Evolutionary conservation across 1,140 invertebrate species (phyloP), one percentile per base, ranked within the genome.

Genomic region (Cherax quadricarinatus): DNA sequence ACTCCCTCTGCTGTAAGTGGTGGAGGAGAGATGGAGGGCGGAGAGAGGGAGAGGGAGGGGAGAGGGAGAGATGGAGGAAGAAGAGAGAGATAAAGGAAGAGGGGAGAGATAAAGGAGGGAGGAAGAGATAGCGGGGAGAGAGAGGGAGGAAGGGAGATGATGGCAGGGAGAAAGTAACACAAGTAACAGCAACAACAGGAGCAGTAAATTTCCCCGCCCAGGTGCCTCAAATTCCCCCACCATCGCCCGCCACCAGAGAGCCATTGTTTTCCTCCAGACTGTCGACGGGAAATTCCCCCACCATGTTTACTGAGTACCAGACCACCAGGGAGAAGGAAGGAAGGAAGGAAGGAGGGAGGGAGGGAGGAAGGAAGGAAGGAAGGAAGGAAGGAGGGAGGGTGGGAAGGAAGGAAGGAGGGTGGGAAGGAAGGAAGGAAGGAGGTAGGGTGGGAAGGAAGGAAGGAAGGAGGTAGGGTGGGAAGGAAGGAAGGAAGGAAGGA

Each of bases 201-300:
- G 9, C 79, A 41, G 30, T 49, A 48, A 49, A 48, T 48, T 48
- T 49, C 49, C 79, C 79, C 30, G 79, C 79, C 79, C 49, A 48
- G 49, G 24, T 81, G 41, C 79, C 79, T 49, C 79, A 81, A 81
- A 75, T 48, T 81, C 41, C 41, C 79, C 79, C 30, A 57, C 53
- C 53, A 57, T 14, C 79, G 16, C 24, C 79, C 6, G 79, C 41
- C 79, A 49, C 49, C 4, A 81, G 79, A 30, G 79, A 7, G n/a
- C 79, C 79, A 81, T 81, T 81, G 79, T 81, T 81, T 81, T 81
- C 41, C 79, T 14, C 79, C 79, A 48, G 49, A 24, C 79, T 81
- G 79, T 81, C 79, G 49, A 49, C n/a, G 41, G n/a, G 79, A 81
- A 81, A 81, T 81, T 81, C 79, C 79, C 79, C 79, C 24, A 81